Evolutionary conservation across 2,797 vertebrate genomes (phyloP), one percentile per base, ranked within the genome.

Genomic region (Sebastes itinus): DNA sequence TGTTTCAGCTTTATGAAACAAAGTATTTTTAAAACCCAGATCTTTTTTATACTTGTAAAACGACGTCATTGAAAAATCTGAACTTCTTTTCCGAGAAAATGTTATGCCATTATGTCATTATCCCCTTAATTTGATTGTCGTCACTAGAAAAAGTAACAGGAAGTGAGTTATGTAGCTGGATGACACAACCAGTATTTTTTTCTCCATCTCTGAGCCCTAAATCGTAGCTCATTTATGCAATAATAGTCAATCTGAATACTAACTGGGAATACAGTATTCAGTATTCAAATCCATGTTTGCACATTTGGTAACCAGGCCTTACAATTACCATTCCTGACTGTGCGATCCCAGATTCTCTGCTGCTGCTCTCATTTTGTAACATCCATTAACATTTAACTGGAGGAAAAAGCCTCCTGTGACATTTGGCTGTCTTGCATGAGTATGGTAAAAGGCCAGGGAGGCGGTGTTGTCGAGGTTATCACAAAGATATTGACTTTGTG

Each of bases 371-470:
- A 55, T 77, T 79, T 81, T 8, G n/a, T 32, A 54, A 71, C 7
- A 46, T 25, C 9, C 23, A 59, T 72, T 82, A 68, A 73, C 38
- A 82, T 88, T 83, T 65, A 23, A 65, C 70, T 18, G 18, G 42
- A 70, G 33, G 22, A 56, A 68, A 83, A 78, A 23, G 38, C 13
- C 25, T 71, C 32, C 49, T 38, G 35, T 74, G 86, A 82, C 79
- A 88, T 90, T 88, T 89, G 42, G 46, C 35, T 72, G 11, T 14
- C 7, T 89, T 84, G 32, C 62, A 80, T 69, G 79, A 84, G 60
- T 67, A 22, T 35, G 55, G 35, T 18, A 28, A 78, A 85, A 87
- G 77, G 68, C 56, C 56, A 55, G 6, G 22, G 65, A 77, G 67
- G 62, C 6, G 0, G 61, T 18, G 65, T 81, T 82, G 64, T 75